Conservation (phyloP, 2,888 invertebrate genomes). For the Orchesella flavescens region DNA sequence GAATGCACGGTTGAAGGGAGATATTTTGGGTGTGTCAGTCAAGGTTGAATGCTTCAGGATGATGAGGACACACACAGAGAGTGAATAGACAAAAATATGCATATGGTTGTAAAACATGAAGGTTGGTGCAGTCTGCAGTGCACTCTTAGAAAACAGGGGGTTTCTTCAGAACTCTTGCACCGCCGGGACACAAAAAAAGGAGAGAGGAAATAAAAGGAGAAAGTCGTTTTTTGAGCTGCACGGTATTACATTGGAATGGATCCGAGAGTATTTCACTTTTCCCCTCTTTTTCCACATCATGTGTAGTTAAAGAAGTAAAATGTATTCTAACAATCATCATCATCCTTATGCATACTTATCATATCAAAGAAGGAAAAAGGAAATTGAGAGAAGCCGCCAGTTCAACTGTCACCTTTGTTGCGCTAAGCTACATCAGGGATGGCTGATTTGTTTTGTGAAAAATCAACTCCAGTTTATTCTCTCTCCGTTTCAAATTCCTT, state of each 20-base stretch:
- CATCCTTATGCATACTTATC: conserved; percentile 9
- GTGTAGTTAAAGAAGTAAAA: conserved; percentile 23
- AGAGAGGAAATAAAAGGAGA: conserved; percentile 8
- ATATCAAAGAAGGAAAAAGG: conserved; percentile 15
- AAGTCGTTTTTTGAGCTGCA: neutral
- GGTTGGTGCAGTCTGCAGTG: too few relatives aligned
- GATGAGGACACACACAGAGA: conserved; percentile 47
- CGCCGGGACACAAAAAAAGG: conserved; percentile 11
- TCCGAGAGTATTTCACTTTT: conserved; percentile 32
- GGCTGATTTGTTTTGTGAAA: too few relatives aligned
- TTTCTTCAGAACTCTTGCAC: neutral
- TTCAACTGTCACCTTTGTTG: too few relatives aligned
- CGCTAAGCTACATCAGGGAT: too few relatives aligned
- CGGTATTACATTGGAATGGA: neutral
- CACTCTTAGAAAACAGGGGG: conserved; percentile 9
- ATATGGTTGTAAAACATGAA: neutral
- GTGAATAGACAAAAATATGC: conserved; percentile 2
- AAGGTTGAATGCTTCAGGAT: conserved; percentile 54
- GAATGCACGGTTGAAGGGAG: conserved; percentile 37
- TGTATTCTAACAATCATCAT: neutral
- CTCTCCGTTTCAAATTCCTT: too few relatives aligned
- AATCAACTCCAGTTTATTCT: too few relatives aligned
- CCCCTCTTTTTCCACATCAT: conserved; percentile 48
- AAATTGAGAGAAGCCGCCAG: conserved; percentile 42
- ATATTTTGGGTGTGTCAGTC: conserved; percentile 58